phyloP scores from a whole-genome alignment of 2,113 vertebrate genomes.

The Bos javanicus region DNA sequence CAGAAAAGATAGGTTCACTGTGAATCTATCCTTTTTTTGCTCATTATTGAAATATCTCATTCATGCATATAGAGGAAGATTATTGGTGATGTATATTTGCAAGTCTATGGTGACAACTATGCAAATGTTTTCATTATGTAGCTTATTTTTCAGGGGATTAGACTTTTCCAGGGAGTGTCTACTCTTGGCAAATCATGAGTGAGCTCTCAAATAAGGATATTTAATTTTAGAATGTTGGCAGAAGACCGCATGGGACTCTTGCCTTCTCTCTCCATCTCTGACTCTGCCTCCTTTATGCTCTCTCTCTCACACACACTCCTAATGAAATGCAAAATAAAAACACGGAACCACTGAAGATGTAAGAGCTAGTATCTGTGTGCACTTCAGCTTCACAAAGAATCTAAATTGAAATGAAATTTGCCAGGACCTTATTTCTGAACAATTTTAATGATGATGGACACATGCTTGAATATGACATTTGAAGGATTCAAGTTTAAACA shows the following conservation, averaged over 20 bases:
- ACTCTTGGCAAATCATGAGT: background rate
- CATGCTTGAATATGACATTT: background rate
- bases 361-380: background rate
- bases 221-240: background rate
- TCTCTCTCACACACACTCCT: background rate
- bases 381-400: background rate
- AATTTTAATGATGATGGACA: constrained; percentile 10
- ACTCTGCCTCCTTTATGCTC: background rate
- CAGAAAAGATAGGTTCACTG: background rate
- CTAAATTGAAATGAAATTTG: constrained; percentile 21
- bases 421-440: background rate
- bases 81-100: background rate
- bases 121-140: background rate
- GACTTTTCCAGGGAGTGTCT: background rate
- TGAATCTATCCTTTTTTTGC: background rate
- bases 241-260: background rate
- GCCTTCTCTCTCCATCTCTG: background rate
- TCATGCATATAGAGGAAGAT: background rate
- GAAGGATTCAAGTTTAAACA: constrained; percentile 7
- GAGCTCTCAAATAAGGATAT: background rate
- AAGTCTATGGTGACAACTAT: background rate
- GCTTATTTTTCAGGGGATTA: background rate
- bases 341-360: background rate
- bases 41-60: background rate
- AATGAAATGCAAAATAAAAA: background rate